phyloP scores from a whole-genome alignment of 2,113 vertebrate species.

The Albula goreensis region DNA sequence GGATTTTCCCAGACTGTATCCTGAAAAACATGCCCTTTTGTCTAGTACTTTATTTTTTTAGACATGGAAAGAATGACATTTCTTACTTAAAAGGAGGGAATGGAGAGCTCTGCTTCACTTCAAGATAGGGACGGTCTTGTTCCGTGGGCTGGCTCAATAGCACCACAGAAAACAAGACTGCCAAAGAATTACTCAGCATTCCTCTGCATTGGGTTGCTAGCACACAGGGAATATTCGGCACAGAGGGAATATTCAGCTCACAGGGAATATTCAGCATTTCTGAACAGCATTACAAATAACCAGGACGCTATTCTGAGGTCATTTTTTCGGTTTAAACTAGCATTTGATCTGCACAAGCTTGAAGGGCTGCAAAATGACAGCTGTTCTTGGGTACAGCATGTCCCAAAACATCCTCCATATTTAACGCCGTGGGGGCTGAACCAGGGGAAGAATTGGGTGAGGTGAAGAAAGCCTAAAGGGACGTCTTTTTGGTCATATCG shows the following conservation, averaged over 20 bases:
- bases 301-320: background rate
- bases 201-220: background rate
- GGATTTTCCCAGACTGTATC: too few relatives aligned
- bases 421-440: background rate
- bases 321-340: background rate
- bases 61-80: too few relatives aligned
- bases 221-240: too few relatives aligned
- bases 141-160: background rate
- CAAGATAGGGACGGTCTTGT: background rate
- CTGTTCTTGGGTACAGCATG: background rate
- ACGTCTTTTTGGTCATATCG: background rate
- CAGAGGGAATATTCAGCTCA: background rate
- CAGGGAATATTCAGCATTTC: background rate
- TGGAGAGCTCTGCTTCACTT: too few relatives aligned
- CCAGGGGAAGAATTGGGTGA: background rate
- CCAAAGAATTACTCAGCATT: background rate
- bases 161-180: background rate
- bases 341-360: background rate
- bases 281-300: background rate
- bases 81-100: too few relatives aligned
- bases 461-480: background rate
- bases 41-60: too few relatives aligned
- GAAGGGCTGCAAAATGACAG: background rate
- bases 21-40: too few relatives aligned
- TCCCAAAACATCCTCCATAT: background rate